Conservation (phyloP, 2,888 invertebrate species). For the Bibio marci region DNA sequence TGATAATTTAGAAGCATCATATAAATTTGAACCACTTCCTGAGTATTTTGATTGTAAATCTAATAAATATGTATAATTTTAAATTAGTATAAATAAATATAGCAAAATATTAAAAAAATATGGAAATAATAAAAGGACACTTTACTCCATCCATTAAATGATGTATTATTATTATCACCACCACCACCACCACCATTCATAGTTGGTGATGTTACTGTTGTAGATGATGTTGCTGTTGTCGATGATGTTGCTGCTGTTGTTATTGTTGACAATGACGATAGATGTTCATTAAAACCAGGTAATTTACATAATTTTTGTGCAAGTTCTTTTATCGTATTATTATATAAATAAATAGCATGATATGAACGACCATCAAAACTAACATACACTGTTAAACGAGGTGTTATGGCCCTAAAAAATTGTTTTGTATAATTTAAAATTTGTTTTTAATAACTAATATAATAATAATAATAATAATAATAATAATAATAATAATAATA, state of each 20-base stretch:
- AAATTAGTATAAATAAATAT: constrained; percentile 3
- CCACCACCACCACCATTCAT: constrained; percentile 17
- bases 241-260: not conserved
- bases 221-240: constrained; percentile 13
- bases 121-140: constrained; percentile 1
- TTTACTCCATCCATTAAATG: constrained; percentile 13
- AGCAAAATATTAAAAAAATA: constrained; percentile 12
- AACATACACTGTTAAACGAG: constrained; percentile 70
- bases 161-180: constrained; percentile 9
- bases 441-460: too few relatives aligned
- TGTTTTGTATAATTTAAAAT: too few relatives aligned
- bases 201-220: constrained; percentile 19
- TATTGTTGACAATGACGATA: constrained; percentile 12
- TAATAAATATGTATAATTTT: constrained; percentile 7
- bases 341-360: constrained; percentile 65
- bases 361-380: constrained; percentile 51
- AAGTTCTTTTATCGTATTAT: constrained; percentile 47
- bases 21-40: constrained; percentile 28
- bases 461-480: too few relatives aligned
- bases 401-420: constrained; percentile 41
- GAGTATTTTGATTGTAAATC: constrained; percentile 28
- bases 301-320: constrained; percentile 43
- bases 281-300: constrained; percentile 27
- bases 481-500: too few relatives aligned
- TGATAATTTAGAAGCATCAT: constrained; percentile 31